A percentile compares a stretch with the other conserved stretches of the same genome.
Evolutionary conservation across 2,113 vertebrate genomes (phyloP).

Genomic region (Bos taurus): DNA sequence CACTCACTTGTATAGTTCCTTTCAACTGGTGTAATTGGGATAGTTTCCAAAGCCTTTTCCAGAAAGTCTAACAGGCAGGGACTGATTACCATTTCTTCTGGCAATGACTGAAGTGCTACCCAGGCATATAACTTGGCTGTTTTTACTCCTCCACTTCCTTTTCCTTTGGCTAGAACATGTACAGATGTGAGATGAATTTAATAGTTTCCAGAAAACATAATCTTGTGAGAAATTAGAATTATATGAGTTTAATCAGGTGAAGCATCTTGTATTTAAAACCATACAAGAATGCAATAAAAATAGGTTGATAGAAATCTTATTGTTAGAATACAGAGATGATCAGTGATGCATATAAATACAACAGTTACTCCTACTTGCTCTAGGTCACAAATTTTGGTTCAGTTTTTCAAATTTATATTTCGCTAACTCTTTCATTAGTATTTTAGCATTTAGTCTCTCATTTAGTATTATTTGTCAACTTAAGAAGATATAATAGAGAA

Average conservation of each 20-base stretch:
- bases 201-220: not conserved
- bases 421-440: not conserved
- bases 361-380: not conserved
- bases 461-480: not conserved
- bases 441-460: not conserved
- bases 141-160: slow-evolving; percentile 92
- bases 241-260: not conserved
- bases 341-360: not conserved
- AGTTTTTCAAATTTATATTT: not conserved
- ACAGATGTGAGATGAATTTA: slow-evolving; percentile 31
- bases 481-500: not conserved
- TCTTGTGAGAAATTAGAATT: slow-evolving; percentile 37
- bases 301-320: not conserved
- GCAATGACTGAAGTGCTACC: slow-evolving; percentile 97
- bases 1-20: slow-evolving; percentile 88
- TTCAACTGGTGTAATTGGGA: slow-evolving; percentile 97
- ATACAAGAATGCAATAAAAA: not conserved
- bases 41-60: slow-evolving; percentile 98
- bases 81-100: slow-evolving; percentile 99
- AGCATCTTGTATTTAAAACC: not conserved
- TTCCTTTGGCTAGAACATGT: slow-evolving; percentile 91
- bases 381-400: not conserved
- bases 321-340: slow-evolving; percentile 6
- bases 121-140: slow-evolving; percentile 97
- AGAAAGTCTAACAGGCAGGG: slow-evolving; percentile 96